Conservation (phyloP, 1,140 invertebrate genomes). For the Rhopalosiphum maidis region DNA sequence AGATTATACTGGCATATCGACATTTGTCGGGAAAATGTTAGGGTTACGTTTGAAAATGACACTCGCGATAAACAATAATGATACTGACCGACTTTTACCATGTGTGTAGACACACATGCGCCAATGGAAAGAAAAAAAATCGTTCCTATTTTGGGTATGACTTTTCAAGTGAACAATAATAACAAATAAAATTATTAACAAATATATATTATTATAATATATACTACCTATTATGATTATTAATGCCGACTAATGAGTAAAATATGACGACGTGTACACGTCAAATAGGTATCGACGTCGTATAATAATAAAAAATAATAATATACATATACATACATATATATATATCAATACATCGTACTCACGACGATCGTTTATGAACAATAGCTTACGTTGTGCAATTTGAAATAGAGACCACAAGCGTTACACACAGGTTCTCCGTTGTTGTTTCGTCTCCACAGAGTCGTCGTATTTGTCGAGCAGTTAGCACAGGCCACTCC, state of each 20-base stretch:
- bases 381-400: conserved; percentile 78
- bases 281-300: conserved; percentile 3
- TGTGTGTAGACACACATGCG: background rate
- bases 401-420: conserved; percentile 88
- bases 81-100: background rate
- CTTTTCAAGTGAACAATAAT: background rate
- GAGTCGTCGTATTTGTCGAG: conserved; percentile 80
- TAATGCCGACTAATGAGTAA: background rate
- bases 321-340: too few species aligned
- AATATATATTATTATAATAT: too few species aligned
- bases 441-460: conserved; percentile 87
- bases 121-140: background rate
- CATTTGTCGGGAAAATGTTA: background rate
- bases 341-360: background rate
- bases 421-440: conserved; percentile 93
- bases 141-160: background rate
- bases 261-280: background rate
- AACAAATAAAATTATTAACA: background rate
- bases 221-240: background rate
- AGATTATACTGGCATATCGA: too few species aligned
- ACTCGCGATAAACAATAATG: too few species aligned
- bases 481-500: conserved; percentile 90
- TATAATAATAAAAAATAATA: background rate
- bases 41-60: background rate
- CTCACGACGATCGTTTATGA: background rate